Evolutionary conservation across 2,797 vertebrate species (phyloP).

Genomic region (Alcedo quadribrachys): DNA sequence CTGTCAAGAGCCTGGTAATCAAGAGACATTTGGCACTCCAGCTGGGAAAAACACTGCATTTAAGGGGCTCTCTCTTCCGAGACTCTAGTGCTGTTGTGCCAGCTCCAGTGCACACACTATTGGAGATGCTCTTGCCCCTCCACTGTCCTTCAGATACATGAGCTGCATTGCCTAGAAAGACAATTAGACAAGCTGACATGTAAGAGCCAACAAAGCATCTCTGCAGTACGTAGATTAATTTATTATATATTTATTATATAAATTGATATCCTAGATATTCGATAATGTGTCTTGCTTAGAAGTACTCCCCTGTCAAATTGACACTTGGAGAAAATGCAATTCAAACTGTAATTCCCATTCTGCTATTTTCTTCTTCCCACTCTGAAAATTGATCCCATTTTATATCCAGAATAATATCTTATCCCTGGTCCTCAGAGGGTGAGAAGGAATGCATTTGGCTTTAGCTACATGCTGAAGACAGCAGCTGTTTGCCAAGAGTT

Average conservation of each 20-base stretch:
- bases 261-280: neutral
- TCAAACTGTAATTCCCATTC: neutral
- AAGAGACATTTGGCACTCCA: constrained; percentile 43
- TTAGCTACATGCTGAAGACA: neutral
- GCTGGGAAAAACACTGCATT: constrained; percentile 31
- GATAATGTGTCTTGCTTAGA: neutral
- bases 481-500: neutral
- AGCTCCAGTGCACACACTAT: accelerated
- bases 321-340: neutral
- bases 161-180: neutral
- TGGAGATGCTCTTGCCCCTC: neutral
- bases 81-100: neutral
- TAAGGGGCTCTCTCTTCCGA: constrained; percentile 22
- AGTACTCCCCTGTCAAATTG: neutral
- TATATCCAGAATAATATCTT: neutral
- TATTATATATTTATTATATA: neutral
- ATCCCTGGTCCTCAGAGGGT: neutral
- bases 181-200: neutral
- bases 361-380: neutral
- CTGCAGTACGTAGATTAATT: neutral
- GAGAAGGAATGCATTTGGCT: neutral
- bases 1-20: constrained; percentile 41
- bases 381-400: neutral
- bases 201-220: neutral
- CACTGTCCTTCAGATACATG: neutral